Percentiles rank a stretch among this genome's conserved stretches.
Conservation (phyloP, 2,797 vertebrate genomes). For the Mus spretus region DNA sequence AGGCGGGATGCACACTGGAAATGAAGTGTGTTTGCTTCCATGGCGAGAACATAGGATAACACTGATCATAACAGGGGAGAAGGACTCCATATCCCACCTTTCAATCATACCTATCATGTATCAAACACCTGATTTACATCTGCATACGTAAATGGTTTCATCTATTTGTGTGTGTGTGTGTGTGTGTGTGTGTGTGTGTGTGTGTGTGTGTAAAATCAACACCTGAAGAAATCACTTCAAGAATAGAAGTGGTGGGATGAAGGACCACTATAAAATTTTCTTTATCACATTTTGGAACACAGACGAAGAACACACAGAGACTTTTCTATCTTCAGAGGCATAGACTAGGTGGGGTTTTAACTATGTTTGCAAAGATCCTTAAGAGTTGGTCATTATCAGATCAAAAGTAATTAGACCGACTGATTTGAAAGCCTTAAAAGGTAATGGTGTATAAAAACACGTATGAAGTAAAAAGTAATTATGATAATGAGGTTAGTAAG, state of each 20-base stretch:
- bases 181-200: neutral
- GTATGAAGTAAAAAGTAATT: constrained; percentile 47
- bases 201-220: neutral
- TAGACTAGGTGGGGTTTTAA: neutral
- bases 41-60: neutral
- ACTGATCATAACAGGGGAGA: neutral
- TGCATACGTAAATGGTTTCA: neutral
- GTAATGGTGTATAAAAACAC: constrained; percentile 16
- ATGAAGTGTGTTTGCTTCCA: neutral
- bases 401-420: constrained; percentile 35
- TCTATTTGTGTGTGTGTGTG: neutral
- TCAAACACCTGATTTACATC: neutral
- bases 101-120: neutral
- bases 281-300: neutral
- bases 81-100: neutral
- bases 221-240: constrained; percentile 7
- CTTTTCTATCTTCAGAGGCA: neutral
- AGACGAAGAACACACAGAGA: neutral
- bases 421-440: constrained; percentile 52
- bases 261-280: neutral
- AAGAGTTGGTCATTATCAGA: neutral
- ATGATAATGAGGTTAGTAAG: neutral
- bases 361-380: constrained; percentile 1
- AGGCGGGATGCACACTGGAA: neutral
- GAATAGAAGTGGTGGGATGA: neutral